phyloP scores from a whole-genome alignment of 2,888 invertebrate species.

The Orchestes rusci region DNA sequence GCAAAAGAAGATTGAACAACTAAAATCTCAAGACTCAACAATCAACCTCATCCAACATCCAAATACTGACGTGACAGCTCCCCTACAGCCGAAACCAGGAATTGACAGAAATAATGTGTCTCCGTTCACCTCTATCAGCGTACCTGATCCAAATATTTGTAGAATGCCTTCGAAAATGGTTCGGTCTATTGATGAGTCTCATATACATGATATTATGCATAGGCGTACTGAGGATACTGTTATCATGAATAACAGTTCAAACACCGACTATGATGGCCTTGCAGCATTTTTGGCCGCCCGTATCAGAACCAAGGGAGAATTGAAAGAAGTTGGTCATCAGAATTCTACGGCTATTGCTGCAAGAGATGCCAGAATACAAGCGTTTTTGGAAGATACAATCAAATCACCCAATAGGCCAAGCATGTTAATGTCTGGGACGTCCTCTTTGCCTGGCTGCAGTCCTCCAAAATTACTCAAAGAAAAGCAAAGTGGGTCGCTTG shows the following conservation, averaged over 20 bases:
- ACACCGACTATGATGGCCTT: constrained; percentile 48
- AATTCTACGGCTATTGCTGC: constrained; percentile 22
- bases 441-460: constrained; percentile 39
- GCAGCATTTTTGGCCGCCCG: constrained; percentile 59
- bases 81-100: constrained; percentile 45
- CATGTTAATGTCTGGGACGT: constrained; percentile 17
- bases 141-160: constrained; percentile 40
- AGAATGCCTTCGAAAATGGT: constrained; percentile 16
- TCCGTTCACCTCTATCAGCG: constrained; percentile 50
- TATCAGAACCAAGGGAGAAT: constrained; percentile 79
- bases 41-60: constrained; percentile 40
- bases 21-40: constrained; percentile 31
- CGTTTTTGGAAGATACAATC: constrained; percentile 36
- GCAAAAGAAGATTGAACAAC: constrained; percentile 46
- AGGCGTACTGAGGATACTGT: constrained; percentile 23
- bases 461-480: constrained; percentile 48
- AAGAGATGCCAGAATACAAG: constrained; percentile 27
- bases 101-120: constrained; percentile 49
- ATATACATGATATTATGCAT: constrained; percentile 39
- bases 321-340: constrained; percentile 50
- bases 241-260: constrained; percentile 31
- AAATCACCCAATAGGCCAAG: constrained; percentile 40
- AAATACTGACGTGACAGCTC: constrained; percentile 42
- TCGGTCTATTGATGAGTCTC: constrained; percentile 54
- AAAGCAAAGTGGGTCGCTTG: constrained; percentile 25